A percentile compares a stretch with the other conserved stretches of the same genome.
Evolutionary conservation across 2,888 invertebrate species (phyloP).

Genomic region (Imbricaverruca yamaguchii): DNA sequence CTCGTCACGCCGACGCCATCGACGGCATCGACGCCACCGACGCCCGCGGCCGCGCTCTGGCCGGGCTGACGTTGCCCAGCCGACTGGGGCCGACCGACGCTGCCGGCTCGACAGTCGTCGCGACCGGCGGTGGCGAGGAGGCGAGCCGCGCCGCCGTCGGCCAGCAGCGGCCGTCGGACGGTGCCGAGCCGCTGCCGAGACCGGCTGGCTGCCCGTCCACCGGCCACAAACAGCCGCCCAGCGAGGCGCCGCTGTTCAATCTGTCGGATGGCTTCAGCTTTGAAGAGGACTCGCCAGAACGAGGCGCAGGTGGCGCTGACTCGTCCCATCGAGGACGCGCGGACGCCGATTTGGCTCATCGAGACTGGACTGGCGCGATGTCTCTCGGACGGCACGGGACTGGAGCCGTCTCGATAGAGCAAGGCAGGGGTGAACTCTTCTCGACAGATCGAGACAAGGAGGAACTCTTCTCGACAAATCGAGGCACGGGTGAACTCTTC

Average conservation of each 20-base stretch:
- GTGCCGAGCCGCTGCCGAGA: no score
- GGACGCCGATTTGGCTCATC: background rate
- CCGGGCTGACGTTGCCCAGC: no score
- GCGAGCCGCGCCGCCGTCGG: no score
- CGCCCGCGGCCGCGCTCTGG: background rate
- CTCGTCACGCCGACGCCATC: background rate
- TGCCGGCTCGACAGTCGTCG: background rate
- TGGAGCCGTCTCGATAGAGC: background rate
- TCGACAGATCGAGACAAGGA: no score
- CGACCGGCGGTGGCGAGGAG: background rate
- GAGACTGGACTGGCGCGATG: no score
- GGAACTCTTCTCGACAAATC: no score
- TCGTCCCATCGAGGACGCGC: background rate
- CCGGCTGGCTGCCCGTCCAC: background rate
- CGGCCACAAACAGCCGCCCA: background rate
- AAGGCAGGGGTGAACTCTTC: no score
- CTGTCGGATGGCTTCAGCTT: slow-evolving; percentile 11
- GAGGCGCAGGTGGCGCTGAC: background rate
- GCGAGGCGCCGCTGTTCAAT: background rate
- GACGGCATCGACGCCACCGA: background rate
- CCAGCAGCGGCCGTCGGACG: no score
- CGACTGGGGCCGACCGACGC: background rate
- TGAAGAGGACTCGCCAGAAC: background rate
- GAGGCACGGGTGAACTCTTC: no score
- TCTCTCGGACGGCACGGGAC: background rate